A percentile compares a stretch with the other conserved stretches of the same genome.
phyloP scores from a whole-genome alignment of 92 coral and sea anemone genomes.

The Porites rus region DNA sequence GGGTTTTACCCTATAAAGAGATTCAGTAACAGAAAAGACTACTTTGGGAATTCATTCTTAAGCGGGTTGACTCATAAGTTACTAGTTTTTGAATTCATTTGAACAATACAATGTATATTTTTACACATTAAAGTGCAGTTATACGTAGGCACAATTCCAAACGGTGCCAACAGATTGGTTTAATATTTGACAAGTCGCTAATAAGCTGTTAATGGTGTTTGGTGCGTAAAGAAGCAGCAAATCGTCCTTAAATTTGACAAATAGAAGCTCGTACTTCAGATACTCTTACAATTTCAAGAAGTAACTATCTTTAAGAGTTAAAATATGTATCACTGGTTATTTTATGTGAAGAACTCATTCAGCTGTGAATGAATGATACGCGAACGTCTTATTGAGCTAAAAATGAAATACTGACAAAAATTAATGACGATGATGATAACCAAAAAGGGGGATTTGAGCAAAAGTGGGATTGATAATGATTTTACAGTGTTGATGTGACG shows the following conservation, averaged over 20 bases:
- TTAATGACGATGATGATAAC: too few relatives aligned
- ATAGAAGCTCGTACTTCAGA: too few relatives aligned
- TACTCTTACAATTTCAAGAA: too few relatives aligned
- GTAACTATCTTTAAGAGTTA: too few relatives aligned
- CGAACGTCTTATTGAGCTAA: too few relatives aligned
- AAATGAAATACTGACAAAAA: too few relatives aligned
- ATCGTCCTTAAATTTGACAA: background rate
- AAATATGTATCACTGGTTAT: too few relatives aligned
- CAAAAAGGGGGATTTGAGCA: too few relatives aligned
- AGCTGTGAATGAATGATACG: too few relatives aligned
- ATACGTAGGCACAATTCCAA: background rate
- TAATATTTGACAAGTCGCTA: conserved; percentile 1
- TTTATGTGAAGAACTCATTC: too few relatives aligned
- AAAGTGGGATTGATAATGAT: too few relatives aligned
- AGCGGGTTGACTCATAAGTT: conserved; percentile 5
- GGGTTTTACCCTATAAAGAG: background rate
- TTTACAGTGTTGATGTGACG: too few relatives aligned
- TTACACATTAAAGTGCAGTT: background rate
- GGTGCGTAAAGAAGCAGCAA: background rate
- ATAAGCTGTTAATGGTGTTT: conserved; percentile 7
- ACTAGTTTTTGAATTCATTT: conserved; percentile 10
- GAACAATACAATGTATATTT: background rate
- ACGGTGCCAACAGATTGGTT: background rate
- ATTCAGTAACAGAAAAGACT: background rate
- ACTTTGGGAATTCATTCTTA: background rate